Base-by-base conservation (phyloP, 2,797 vertebrate species). In the Craterocephalus amniculus region DNA sequence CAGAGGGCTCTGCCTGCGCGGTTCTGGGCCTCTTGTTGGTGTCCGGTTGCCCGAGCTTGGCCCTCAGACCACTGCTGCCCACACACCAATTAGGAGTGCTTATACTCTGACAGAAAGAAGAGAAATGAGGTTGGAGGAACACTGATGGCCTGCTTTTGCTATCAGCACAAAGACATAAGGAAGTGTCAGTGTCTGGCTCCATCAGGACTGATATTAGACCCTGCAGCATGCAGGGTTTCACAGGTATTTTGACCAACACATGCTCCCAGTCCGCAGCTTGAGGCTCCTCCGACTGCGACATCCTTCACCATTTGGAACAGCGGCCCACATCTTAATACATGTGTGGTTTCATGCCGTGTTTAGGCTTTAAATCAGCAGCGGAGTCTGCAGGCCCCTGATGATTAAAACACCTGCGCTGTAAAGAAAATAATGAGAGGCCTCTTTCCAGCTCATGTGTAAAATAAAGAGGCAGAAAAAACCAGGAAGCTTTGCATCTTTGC, bases 391-490 rank as follows among this genome's bases (percentile, higher is more conserved):
- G 26, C 26, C 57, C 68, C 58, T 80, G 64, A 87, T 88, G 71
- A 24, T n/a, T 71, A 79, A 83, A 89, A 81, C 85, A 88, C 65
- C 70, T 86, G 84, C 67, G 57, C 73, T 49, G 36, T 74, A 67
- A 59, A 70, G 65, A 72, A 43, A 69, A 35, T 45, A 58, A 40
- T 27, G 68, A 63, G 55, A 72, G 72, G 62, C 52, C 4, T 0
- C 63, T 59, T 40, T 72, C 40, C 45, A 34, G 56, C 65, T 65
- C 40, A 29, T 70, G 78, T 76, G 78, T 29, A 67, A 52, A 22
- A 11, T 75, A 64, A 59, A 49, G 57, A 27, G 48, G 10, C 66
- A 62, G 63, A 76, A 20, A 52, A 48, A 60, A 61, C 29, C 67
- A 60, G 56, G 59, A 71, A 45, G 3, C 18, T 72, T 65, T 43